Evolutionary conservation across 1,140 invertebrate genomes (phyloP).

Genomic region (Drosophila nebulosa): DNA sequence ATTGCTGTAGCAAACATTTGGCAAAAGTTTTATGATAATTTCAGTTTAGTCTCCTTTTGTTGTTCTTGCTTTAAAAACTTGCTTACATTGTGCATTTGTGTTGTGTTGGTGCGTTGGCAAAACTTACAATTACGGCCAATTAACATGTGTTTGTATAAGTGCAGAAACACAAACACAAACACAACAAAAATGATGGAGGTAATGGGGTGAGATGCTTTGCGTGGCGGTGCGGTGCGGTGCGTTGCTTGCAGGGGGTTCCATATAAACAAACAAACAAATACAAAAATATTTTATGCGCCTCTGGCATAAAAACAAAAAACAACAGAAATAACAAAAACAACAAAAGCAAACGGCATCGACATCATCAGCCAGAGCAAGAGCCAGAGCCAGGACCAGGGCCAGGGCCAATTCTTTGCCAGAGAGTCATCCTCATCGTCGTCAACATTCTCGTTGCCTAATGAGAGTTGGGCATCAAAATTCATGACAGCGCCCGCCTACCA

Average conservation of each 20-base stretch:
- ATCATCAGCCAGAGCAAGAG: slow-evolving; percentile 22
- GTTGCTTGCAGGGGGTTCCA: slow-evolving; percentile 2
- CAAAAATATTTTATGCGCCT: slow-evolving; percentile 71
- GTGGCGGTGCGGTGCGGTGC: neutral
- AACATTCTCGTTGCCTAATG: slow-evolving; percentile 61
- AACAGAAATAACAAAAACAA: slow-evolving; percentile 24
- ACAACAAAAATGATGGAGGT: slow-evolving; percentile 2
- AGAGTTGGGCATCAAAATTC: slow-evolving; percentile 74
- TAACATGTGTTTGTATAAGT: slow-evolving; percentile 79
- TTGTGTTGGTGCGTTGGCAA: slow-evolving; percentile 46
- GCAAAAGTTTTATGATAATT: slow-evolving; percentile 67
- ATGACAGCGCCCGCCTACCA: slow-evolving; percentile 51
- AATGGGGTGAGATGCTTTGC: neutral
- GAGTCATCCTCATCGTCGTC: slow-evolving; percentile 16
- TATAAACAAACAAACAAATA: slow-evolving; percentile 64
- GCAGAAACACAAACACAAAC: slow-evolving; percentile 70
- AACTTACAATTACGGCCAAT: slow-evolving; percentile 76
- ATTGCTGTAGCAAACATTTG: slow-evolving; percentile 67
- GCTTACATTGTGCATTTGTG: slow-evolving; percentile 56
- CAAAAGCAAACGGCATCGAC: slow-evolving; percentile 37
- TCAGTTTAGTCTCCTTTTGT: slow-evolving; percentile 34
- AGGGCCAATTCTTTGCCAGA: slow-evolving; percentile 57
- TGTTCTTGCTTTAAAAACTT: slow-evolving; percentile 54
- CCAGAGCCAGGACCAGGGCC: slow-evolving; percentile 18
- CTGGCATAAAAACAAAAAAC: slow-evolving; percentile 42